These are phyloP conservation scores for Hemicrepidius hirtus DNA, from an alignment of 2,888 invertebrate genomes.

Conservation along the genomic window DNA sequence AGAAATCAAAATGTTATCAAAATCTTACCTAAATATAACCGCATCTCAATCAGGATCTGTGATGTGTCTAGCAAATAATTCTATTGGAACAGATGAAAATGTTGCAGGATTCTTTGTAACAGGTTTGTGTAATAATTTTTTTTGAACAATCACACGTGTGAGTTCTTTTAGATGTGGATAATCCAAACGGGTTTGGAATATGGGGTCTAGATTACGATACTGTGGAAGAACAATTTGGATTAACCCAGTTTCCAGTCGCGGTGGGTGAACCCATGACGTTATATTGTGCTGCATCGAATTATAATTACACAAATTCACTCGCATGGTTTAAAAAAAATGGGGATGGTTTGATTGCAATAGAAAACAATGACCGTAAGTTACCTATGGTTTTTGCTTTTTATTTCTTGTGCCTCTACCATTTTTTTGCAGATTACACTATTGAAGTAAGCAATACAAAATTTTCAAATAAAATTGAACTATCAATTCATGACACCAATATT, in stretches of 20 bases:
- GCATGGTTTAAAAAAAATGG: conserved; percentile 70
- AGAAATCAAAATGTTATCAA: conserved; percentile 53
- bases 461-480: conserved; percentile 67
- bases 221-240: conserved; percentile 60
- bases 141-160: no score
- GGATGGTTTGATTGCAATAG: neutral
- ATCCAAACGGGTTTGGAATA: conserved; percentile 70
- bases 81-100: conserved; percentile 62
- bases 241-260: conserved; percentile 66
- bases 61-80: conserved; percentile 71
- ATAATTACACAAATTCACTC: conserved; percentile 73
- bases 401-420: neutral
- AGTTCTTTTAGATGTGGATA: conserved; percentile 69
- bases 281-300: conserved; percentile 76
- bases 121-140: conserved; percentile 53
- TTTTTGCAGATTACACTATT: conserved; percentile 44
- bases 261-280: conserved; percentile 75
- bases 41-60: conserved; percentile 71
- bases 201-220: conserved; percentile 69
- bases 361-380: conserved; percentile 39
- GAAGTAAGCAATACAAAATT: conserved; percentile 62
- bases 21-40: conserved; percentile 69
- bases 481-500: conserved; percentile 64
- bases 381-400: neutral
- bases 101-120: conserved; percentile 57